A percentile compares a stretch with the other conserved stretches of the same genome.
phyloP scores from a whole-genome alignment of 2,888 invertebrate species.

The Apeira syringaria region DNA sequence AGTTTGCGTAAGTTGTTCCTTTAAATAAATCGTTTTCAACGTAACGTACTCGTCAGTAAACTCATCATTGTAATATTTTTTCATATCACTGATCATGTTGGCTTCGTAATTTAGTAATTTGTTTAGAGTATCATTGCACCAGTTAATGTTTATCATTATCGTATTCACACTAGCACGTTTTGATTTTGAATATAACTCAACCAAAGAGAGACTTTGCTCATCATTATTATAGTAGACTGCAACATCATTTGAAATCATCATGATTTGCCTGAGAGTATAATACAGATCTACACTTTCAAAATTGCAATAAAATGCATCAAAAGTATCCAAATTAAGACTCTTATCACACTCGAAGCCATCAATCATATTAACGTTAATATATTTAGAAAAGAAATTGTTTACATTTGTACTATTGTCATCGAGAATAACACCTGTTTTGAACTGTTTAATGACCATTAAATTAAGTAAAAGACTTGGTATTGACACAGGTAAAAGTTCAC shows the following conservation, averaged over 20 bases:
- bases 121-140: constrained; percentile 13
- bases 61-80: constrained; percentile 13
- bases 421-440: constrained; percentile 38
- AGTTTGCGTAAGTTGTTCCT: constrained; percentile 3
- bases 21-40: constrained; percentile 14
- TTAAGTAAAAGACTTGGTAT: constrained; percentile 85
- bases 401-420: constrained; percentile 12
- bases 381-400: not conserved
- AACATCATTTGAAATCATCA: constrained; percentile 20
- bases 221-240: constrained; percentile 27
- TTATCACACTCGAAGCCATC: not conserved
- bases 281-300: constrained; percentile 42
- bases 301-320: constrained; percentile 35
- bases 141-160: constrained; percentile 5
- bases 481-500: constrained; percentile 85
- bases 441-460: constrained; percentile 72
- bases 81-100: constrained; percentile 11
- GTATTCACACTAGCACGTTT: constrained; percentile 36
- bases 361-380: not conserved
- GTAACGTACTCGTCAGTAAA: constrained; percentile 20
- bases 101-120: constrained; percentile 4
- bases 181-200: constrained; percentile 41
- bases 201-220: constrained; percentile 5
- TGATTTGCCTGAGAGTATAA: constrained; percentile 28
- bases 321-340: not conserved